Base-by-base conservation (phyloP, 2,113 vertebrate species). In the Sitta europaea region DNA sequence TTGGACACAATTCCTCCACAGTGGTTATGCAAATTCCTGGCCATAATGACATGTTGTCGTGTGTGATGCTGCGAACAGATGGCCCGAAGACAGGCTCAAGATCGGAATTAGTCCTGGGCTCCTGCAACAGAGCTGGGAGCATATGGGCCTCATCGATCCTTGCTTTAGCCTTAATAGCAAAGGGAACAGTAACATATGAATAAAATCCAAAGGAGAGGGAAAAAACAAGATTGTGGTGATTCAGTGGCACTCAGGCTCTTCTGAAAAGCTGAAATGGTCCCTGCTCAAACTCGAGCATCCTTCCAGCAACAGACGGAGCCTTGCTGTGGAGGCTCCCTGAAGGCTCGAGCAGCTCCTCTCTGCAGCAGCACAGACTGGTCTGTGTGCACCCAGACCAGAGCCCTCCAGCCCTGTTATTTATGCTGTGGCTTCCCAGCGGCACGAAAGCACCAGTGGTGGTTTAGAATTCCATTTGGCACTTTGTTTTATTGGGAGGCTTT, bases 401-500 rank as follows among this genome's bases (percentile, higher is more conserved):
- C 50, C 43, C 70, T 84, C 38, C 77, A 85, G 68, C n/a, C 22
- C 36, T 17, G 22, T 67, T 75, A 68, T 86, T 92, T 48, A 66
- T 38, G 81, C 74, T 43, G 1, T 21, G 12, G 67, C 78, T 90
- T 91, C 70, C 78, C 63, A 57, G 22, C 13, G 11, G 9, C 76
- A 25, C 2, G 4, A 62, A 80, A 68, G 68, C 33, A 66, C 65
- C 65, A 12, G 80, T 5, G 1, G 47, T 54, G 72, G 81, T 54
- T 92, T 86, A 59, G 80, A 80, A 96, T 94, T 95, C 92, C 78
- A 87, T 86, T 63, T 95, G 95, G 90, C 63, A 59, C 55, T 92
- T 96, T 87, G 86, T 66, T 96, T 95, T 94, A 94, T 88, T 88
- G 89, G 13, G 4, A 65, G 82, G 96, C 88, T 92, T 43, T 21